Base-by-base conservation (phyloP, 2,113 vertebrate species). In the Mus spicilegus region DNA sequence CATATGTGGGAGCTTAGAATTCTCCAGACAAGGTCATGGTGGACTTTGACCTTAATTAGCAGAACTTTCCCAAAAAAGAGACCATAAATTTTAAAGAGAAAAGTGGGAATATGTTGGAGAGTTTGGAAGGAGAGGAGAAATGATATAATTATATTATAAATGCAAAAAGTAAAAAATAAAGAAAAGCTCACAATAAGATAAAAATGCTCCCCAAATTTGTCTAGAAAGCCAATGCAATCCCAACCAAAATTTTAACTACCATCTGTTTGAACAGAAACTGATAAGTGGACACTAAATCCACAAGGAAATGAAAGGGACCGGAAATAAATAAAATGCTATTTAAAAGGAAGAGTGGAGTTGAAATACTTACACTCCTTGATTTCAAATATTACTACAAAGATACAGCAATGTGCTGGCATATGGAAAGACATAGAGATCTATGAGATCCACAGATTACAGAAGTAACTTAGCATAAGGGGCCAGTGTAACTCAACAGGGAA, bases 301-400 rank as follows among this genome's bases (percentile, higher is more conserved):
- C 30, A 49, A 49, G 77, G 46, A 95, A 91, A 65, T 78, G 54
- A 4, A 84, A 84, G n/a, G 20, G n/a, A 78, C 42, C 24, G 6
- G n/a, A 39, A 87, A 72, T 46, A 70, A 65, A 16, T 10, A 72
- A 82, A 63, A 61, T 17, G 61, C 30, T 63, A 63, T 12, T 86
- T 16, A 67, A 88, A 93, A 93, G 73, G 13, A 56, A 75, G 17
- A 81, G 9, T 58, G 90, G 65, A 39, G 33, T 14, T 93, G 33
- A 42, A 92, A 36, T 19, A 51, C 26, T 69, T 33, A 87, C 0
- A 77, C 10, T 77, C 24, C 20, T 77, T 84, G 39, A 78, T 58
- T 92, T 96, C 69, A 65, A 94, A 85, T 65, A 39, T 78, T 86
- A 85, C 76, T 84, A 73, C 75, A 58, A 76, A 95, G 49, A 81